These are phyloP conservation scores for Semaprochilodus insignis DNA, from an alignment of 2,797 vertebrate genomes.

Conservation along the genomic window DNA sequence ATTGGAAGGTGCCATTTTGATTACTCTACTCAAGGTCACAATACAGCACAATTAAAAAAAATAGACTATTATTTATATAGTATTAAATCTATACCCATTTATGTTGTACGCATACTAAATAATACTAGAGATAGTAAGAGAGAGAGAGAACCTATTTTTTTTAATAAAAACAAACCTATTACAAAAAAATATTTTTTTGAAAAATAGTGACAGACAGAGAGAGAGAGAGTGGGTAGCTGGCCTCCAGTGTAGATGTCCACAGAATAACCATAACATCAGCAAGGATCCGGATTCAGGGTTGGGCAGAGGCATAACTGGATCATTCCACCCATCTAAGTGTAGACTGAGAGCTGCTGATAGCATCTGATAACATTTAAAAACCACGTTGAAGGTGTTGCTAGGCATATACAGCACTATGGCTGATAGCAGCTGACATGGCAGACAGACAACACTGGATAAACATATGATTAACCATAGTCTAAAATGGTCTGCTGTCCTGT, in stretches of 20 bases:
- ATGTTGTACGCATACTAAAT: too few relatives aligned
- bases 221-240: too few relatives aligned
- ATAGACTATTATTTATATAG: too few relatives aligned
- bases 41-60: too few relatives aligned
- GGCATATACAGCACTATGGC: background rate
- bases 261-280: background rate
- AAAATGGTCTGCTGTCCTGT: slow-evolving; percentile 29
- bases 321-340: background rate
- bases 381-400: background rate
- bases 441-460: background rate
- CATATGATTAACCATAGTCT: slow-evolving; percentile 38
- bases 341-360: background rate
- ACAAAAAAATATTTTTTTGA: too few relatives aligned
- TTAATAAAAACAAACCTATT: too few relatives aligned
- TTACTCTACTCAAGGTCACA: too few relatives aligned
- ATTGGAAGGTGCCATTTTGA: too few relatives aligned
- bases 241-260: background rate
- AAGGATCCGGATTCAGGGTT: background rate
- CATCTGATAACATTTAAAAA: background rate
- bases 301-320: background rate
- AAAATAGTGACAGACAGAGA: too few relatives aligned
- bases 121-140: too few relatives aligned
- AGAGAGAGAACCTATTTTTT: too few relatives aligned
- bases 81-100: too few relatives aligned
- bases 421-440: slow-evolving; percentile 28